Percentiles rank a stretch among this genome's conserved stretches.
Evolutionary conservation across 2,797 vertebrate species (phyloP).

Genomic region (Microcaecilia unicolor): DNA sequence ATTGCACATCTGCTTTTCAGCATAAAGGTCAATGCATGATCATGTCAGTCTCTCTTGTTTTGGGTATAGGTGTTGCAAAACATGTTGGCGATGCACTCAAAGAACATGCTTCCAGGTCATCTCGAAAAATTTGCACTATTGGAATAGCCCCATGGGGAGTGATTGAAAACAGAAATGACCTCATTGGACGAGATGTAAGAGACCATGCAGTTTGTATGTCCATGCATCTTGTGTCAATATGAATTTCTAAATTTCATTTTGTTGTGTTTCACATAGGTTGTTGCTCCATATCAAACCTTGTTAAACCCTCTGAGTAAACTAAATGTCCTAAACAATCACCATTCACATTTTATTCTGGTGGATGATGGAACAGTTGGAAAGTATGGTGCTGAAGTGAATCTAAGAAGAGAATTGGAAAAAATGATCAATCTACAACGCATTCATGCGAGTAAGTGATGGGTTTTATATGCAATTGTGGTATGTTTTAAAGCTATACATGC

Average conservation of each 20-base stretch:
- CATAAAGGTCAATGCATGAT: too few species aligned
- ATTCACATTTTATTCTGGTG: slow-evolving; percentile 97
- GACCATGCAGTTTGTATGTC: too few species aligned
- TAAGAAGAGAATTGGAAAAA: slow-evolving; percentile 91
- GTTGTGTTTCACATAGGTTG: slow-evolving; percentile 59
- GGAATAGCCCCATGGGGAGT: slow-evolving; percentile 96
- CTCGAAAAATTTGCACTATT: slow-evolving; percentile 96
- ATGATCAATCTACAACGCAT: slow-evolving; percentile 94
- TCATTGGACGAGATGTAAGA: slow-evolving; percentile 95
- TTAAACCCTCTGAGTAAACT: slow-evolving; percentile 95
- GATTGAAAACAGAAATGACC: slow-evolving; percentile 95
- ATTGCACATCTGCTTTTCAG: too few species aligned
- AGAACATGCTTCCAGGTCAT: slow-evolving; percentile 89
- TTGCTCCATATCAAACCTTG: slow-evolving; percentile 92
- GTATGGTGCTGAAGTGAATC: slow-evolving; percentile 86
- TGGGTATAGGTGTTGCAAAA: slow-evolving; percentile 79
- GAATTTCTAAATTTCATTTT: slow-evolving; percentile 6
- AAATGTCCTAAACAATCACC: slow-evolving; percentile 91
- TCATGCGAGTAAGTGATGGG: slow-evolving; percentile 79
- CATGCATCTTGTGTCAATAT: too few species aligned
- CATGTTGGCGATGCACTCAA: slow-evolving; percentile 94
- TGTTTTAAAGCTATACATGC: background rate
- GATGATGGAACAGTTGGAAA: slow-evolving; percentile 95
- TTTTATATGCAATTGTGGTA: background rate
- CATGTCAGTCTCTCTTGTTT: slow-evolving; percentile 5